Evolutionary conservation across 2,797 vertebrate genomes (phyloP).

Genomic region (Esox masquinongy): DNA sequence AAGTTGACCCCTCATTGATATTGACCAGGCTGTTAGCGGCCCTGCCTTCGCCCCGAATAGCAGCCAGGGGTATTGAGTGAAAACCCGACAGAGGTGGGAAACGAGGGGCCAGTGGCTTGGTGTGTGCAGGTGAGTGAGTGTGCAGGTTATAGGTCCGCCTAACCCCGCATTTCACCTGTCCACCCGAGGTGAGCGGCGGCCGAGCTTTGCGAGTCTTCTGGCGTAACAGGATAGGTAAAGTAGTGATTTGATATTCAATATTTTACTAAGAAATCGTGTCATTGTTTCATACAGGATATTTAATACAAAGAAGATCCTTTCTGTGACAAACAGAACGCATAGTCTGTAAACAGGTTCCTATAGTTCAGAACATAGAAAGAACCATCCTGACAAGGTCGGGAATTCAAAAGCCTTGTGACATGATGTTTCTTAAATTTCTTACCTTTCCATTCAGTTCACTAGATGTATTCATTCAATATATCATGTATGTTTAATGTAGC

Average conservation of each 20-base stretch:
- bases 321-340: not conserved
- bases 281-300: not conserved
- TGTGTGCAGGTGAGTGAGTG: constrained; percentile 46
- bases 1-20: constrained; percentile 99
- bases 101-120: constrained; percentile 21
- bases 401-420: not conserved
- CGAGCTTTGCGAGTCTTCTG: not conserved
- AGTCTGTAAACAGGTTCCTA: not conserved
- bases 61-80: constrained; percentile 93
- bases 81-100: constrained; percentile 57
- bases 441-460: not conserved
- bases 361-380: not conserved
- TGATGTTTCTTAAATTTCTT: not conserved
- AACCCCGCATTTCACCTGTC: not conserved
- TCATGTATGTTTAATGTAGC: not conserved
- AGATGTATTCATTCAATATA: no score
- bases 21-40: constrained; percentile 97
- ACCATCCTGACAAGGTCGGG: not conserved
- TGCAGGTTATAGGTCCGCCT: not conserved
- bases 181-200: not conserved
- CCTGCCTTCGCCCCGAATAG: constrained; percentile 97
- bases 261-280: not conserved
- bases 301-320: not conserved
- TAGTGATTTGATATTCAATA: not conserved
- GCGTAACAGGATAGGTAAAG: not conserved